These are phyloP conservation scores for Ormyrus thymus DNA, from an alignment of 2,888 invertebrate species.

Conservation along the genomic window DNA sequence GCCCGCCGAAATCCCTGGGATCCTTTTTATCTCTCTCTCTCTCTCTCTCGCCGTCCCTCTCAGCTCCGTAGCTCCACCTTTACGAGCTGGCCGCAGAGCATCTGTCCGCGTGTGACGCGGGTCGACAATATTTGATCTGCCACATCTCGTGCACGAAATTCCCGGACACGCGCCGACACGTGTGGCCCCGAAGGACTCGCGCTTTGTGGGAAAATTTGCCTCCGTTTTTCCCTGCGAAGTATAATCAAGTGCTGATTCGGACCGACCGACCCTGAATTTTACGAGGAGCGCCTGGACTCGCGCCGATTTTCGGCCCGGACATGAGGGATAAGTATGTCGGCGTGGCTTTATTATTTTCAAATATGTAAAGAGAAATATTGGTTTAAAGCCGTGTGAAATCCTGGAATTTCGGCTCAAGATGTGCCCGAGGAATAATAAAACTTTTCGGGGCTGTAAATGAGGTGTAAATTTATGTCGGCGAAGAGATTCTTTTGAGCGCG, in stretches of 20 bases:
- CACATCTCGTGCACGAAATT: slow-evolving; percentile 7
- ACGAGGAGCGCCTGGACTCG: slow-evolving; percentile 2
- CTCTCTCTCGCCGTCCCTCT: background rate
- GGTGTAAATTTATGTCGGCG: no score
- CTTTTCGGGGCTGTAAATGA: no score
- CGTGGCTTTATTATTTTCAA: background rate
- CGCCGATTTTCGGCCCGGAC: background rate
- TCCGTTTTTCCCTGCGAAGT: background rate
- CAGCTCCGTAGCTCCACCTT: background rate
- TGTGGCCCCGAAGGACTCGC: background rate
- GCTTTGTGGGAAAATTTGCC: no score
- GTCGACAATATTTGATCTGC: slow-evolving; percentile 50
- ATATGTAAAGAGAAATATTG: no score
- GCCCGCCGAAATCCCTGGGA: slow-evolving; percentile 18
- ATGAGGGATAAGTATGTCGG: background rate
- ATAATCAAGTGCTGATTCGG: slow-evolving; percentile 10
- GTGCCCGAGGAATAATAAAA: background rate
- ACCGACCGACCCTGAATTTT: background rate
- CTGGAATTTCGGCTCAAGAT: background rate
- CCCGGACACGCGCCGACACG: slow-evolving; percentile 35
- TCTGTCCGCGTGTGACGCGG: slow-evolving; percentile 52
- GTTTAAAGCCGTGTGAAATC: background rate
- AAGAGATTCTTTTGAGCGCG: no score
- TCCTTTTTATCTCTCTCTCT: slow-evolving; percentile 51
- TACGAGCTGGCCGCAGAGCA: slow-evolving; percentile 27